A percentile compares a stretch with the other conserved stretches of the same genome.
phyloP scores from a whole-genome alignment of 2,888 invertebrate species.

The Embidobia sp. region DNA sequence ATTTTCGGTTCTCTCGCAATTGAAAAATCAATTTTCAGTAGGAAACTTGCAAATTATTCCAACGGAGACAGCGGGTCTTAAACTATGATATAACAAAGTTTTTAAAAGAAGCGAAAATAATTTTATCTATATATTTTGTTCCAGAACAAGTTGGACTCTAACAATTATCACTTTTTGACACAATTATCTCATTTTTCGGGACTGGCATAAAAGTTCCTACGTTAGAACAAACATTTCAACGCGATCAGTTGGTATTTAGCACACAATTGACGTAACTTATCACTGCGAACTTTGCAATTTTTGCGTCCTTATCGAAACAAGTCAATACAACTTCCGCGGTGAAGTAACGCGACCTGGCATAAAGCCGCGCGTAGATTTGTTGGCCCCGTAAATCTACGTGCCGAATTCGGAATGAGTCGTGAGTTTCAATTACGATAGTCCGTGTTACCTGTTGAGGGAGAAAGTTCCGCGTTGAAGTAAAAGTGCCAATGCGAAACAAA shows the following conservation, averaged over 20 bases:
- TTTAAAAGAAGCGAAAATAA: too few relatives aligned
- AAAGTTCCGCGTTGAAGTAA: slow-evolving; percentile 44
- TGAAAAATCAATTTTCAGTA: too few relatives aligned
- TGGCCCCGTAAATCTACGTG: slow-evolving; percentile 14
- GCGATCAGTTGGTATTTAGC: slow-evolving; percentile 19
- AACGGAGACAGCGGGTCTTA: too few relatives aligned
- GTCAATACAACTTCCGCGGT: slow-evolving; percentile 32
- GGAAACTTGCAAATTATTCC: too few relatives aligned
- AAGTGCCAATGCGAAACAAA: slow-evolving; percentile 34
- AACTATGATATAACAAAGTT: too few relatives aligned
- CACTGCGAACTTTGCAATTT: slow-evolving; percentile 23
- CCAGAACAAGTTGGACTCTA: too few relatives aligned
- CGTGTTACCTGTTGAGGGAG: slow-evolving; percentile 28
- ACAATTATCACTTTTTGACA: too few relatives aligned
- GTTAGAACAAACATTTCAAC: too few relatives aligned
- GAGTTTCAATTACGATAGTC: slow-evolving; percentile 25
- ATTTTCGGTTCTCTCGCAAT: too few relatives aligned
- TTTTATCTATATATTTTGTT: too few relatives aligned
- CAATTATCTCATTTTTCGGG: too few relatives aligned
- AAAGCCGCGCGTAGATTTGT: slow-evolving; percentile 24
- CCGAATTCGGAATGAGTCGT: slow-evolving; percentile 34
- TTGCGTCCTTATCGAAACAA: slow-evolving; percentile 19
- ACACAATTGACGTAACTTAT: slow-evolving; percentile 34
- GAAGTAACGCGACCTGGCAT: slow-evolving; percentile 16
- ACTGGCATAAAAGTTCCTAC: too few relatives aligned